Base-by-base conservation (phyloP, 2,113 vertebrate genomes). In the Toxostoma redivivum region DNA sequence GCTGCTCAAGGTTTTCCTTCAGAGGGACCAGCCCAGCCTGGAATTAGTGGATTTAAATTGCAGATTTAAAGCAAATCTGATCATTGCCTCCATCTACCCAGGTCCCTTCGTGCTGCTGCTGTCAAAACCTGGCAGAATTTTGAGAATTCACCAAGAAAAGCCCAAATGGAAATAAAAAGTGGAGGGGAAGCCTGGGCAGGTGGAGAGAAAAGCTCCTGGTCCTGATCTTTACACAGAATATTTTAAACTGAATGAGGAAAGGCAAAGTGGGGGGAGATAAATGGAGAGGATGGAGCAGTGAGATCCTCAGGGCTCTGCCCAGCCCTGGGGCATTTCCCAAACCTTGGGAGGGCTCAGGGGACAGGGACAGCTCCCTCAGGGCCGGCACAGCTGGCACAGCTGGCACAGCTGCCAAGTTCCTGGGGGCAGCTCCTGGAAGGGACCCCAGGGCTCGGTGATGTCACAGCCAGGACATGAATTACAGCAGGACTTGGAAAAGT, bases 231-330 rank as follows among this genome's bases (percentile, higher is more conserved):
- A 5, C 5, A 12, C 15, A 19, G 10, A 4, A 9, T 2, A 22
- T 44, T 45, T 38, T 12, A 15, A 10, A 47, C 22, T 31, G 33
- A 22, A 35, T 50, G 40, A 67, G 51, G 38, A 53, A 72, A 21
- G 27, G 21, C 31, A 47, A 86, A 54, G 7, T 35, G 56, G 18
- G 20, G 21, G 44, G 15, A 44, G 33, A 38, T 1, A 22, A 30
- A 25, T 0, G 1, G 47, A 65, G 40, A 47, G 45, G 27, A 31
- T 5, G 1, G 3, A 5, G 22, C 20, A 56, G 44, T 0, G 4
- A 28, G 47, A 12, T 77, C 42, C 28, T 28, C 24, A 18, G 62
- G 2, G 8, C 4, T 12, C 53, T 82, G 24, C 16, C 14, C 38
- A 33, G 71, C 54, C 51, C 12, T 8, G 40, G 44, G 7, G 37